Evolutionary conservation across 2,113 vertebrate genomes (phyloP).

Genomic region (Cyprinodon tularosa): DNA sequence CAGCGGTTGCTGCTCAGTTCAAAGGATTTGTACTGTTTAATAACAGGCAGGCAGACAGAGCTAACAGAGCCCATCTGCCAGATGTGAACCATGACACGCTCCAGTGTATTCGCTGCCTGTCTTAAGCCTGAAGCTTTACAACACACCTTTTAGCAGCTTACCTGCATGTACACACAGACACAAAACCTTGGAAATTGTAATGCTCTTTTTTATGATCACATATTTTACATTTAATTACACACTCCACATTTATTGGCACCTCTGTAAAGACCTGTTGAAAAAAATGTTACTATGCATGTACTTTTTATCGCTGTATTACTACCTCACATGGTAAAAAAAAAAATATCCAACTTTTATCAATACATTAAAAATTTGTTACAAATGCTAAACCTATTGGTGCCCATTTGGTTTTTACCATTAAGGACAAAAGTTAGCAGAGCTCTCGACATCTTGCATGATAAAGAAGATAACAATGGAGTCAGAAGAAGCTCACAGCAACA

Average conservation of each 20-base stretch:
- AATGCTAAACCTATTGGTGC: no score
- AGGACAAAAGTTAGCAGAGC: no score
- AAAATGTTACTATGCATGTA: neutral
- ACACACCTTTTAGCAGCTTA: constrained; percentile 1
- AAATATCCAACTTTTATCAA: no score
- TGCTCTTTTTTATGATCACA: constrained; percentile 15
- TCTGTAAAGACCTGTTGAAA: neutral
- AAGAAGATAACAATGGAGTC: no score
- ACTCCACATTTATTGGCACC: neutral
- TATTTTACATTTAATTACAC: constrained; percentile 15
- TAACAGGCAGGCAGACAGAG: constrained; percentile 63
- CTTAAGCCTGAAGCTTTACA: constrained; percentile 46
- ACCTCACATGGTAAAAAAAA: no score
- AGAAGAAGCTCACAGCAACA: no score
- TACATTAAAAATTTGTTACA: no score
- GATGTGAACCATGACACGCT: constrained; percentile 71
- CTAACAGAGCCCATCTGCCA: constrained; percentile 65
- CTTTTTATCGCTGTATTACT: no score
- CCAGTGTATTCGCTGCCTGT: constrained; percentile 49
- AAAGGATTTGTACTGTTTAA: constrained; percentile 64
- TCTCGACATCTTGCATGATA: no score
- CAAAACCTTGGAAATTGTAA: constrained; percentile 11
- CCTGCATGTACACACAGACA: constrained; percentile 11
- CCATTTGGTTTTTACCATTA: no score
- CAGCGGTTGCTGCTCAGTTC: constrained; percentile 73